Evolutionary conservation across 2,113 vertebrate species (phyloP).

Genomic region (Eleginops maclovinus): DNA sequence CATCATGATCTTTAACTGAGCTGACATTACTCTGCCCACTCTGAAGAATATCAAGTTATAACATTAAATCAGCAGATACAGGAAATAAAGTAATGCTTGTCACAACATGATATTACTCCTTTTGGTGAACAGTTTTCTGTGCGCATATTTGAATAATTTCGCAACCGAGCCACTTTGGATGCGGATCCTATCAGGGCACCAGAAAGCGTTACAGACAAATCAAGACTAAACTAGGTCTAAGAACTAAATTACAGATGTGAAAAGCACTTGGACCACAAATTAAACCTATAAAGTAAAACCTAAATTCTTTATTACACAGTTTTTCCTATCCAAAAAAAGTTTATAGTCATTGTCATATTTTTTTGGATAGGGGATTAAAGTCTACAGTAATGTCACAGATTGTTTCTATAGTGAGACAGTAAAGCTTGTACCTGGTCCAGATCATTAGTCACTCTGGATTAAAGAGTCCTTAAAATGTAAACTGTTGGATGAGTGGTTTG

Average conservation of each 20-base stretch:
- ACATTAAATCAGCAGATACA: slow-evolving; percentile 14
- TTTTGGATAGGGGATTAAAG: slow-evolving; percentile 6
- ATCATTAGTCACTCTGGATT: slow-evolving; percentile 52
- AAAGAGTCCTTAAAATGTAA: slow-evolving; percentile 49
- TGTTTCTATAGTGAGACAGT: slow-evolving; percentile 11
- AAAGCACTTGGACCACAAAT: slow-evolving; percentile 14
- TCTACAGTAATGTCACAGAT: slow-evolving; percentile 12
- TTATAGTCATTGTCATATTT: slow-evolving; percentile 15
- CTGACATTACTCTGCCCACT: slow-evolving; percentile 36
- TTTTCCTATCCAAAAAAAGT: no score
- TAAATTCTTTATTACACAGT: not conserved
- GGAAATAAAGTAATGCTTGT: slow-evolving; percentile 5
- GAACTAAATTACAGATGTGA: slow-evolving; percentile 1
- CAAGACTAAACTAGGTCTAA: slow-evolving; percentile 2
- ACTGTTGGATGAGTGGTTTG: slow-evolving; percentile 43
- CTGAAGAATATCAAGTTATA: slow-evolving; percentile 44
- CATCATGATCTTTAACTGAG: slow-evolving; percentile 34
- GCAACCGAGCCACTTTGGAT: slow-evolving; percentile 16
- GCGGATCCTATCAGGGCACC: slow-evolving; percentile 42
- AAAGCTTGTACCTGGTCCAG: slow-evolving; percentile 19
- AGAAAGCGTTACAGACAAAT: slow-evolving; percentile 22
- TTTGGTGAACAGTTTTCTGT: slow-evolving; percentile 33
- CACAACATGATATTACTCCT: slow-evolving; percentile 10
- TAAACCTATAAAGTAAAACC: not conserved
- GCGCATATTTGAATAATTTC: slow-evolving; percentile 49